Evolutionary conservation across 2,888 invertebrate genomes (phyloP), one percentile per base, ranked within the genome.

Genomic region (Coelogynopora nodosa): DNA sequence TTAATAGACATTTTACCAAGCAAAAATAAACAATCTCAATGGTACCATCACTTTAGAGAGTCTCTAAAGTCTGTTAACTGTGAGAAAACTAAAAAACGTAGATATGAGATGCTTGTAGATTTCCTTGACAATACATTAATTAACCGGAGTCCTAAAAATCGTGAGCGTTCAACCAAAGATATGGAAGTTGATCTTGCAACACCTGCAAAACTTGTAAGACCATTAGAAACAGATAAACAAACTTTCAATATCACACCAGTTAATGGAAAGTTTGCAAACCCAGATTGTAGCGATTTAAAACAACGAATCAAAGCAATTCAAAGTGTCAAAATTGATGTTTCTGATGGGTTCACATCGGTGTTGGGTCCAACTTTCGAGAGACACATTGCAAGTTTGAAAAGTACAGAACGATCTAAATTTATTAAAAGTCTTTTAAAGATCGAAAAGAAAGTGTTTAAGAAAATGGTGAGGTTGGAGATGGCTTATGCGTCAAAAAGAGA

Each of bases 101-200:
- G 90, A 86, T 91, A 90, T 87, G 88, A 89, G 84, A 88, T 89
- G 23, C 88, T 91, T 5, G 90, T 90, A 26, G 90, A 90, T 30
- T 91, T 90, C 81, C 89, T 91, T 1, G 90, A 90, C 87, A 91
- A 90, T 87, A 90, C 91, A 0, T 89, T 90, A 30, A 90, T 91
- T 67, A 90, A 90, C 84, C 88, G 90, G 2, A 2, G 23, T 29
- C 30, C 31, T 2, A 23, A 5, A 80, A n/a, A n/a, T n/a, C 23
- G 13, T 80, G 81, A 5, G n/a, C n/a, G n/a, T n/a, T n/a, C n/a
- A n/a, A 27, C 23, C 5, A 27, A 27, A 80, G n/a, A n/a, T n/a
- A 80, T 23, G 29, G 29, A 27, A 80, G 29, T 23, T 10, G 5
- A 80, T 80, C n/a, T 5, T 5, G 5, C 2, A 10, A 2, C 80